phyloP scores from a whole-genome alignment of 2,797 vertebrate genomes.

The Cygnus olor region DNA sequence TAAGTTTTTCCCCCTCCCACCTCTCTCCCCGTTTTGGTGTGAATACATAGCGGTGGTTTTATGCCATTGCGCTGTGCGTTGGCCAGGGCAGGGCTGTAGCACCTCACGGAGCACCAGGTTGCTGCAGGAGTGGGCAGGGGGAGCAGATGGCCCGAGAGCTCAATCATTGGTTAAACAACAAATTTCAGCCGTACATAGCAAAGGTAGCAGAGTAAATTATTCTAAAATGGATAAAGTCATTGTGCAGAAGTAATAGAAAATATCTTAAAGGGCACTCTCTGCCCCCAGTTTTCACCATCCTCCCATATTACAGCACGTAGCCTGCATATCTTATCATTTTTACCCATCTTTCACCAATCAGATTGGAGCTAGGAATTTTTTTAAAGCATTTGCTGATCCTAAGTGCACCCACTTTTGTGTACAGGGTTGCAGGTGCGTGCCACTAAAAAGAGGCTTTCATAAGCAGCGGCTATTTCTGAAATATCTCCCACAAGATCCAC shows the following conservation, averaged over 20 bases:
- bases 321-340: neutral
- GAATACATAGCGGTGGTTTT: neutral
- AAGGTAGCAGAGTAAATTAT: neutral
- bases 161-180: constrained; percentile 10
- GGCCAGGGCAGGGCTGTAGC: neutral
- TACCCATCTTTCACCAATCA: neutral
- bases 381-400: neutral
- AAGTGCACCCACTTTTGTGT: neutral
- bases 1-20: neutral
- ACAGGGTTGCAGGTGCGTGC: neutral
- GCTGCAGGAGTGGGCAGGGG: neutral
- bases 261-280: neutral
- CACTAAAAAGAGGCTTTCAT: neutral
- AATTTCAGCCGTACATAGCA: neutral
- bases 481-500: neutral
- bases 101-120: neutral
- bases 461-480: neutral
- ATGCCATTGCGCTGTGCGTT: neutral
- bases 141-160: neutral
- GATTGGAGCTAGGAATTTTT: neutral
- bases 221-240: neutral
- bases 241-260: neutral
- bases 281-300: neutral
- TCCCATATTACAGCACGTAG: neutral
- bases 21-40: neutral